phyloP scores from a whole-genome alignment of 2,113 vertebrate genomes.

The Poicephalus gulielmi region DNA sequence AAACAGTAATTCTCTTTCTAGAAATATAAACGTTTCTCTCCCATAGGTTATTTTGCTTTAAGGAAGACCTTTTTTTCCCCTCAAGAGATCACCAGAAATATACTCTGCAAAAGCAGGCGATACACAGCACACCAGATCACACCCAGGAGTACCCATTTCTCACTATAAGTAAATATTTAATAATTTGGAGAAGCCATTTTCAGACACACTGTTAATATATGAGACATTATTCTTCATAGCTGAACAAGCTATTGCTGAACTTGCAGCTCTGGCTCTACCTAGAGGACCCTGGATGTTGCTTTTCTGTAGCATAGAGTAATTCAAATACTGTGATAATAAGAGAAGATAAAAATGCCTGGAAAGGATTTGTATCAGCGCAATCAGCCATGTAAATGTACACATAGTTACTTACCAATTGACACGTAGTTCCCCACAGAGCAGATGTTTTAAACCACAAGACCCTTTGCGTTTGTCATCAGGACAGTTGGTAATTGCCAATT shows the following conservation, averaged over 20 bases:
- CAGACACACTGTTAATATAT: neutral
- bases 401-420: neutral
- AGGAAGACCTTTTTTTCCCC: neutral
- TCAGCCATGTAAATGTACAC: accelerated
- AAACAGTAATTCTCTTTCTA: neutral
- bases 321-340: neutral
- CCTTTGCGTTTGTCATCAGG: neutral
- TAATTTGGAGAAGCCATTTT: neutral
- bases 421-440: neutral
- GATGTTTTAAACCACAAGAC: neutral
- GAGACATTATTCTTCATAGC: neutral
- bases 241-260: neutral
- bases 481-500: neutral
- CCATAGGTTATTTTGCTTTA: neutral
- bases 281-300: neutral
- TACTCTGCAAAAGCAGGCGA: neutral
- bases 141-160: neutral
- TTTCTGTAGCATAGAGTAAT: neutral
- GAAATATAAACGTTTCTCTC: neutral
- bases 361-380: neutral
- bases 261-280: neutral
- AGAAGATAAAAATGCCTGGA: neutral
- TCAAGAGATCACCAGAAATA: neutral
- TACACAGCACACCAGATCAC: neutral
- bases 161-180: neutral